phyloP scores from a whole-genome alignment of 2,888 invertebrate genomes.

The Leptinotarsa tumamoca region DNA sequence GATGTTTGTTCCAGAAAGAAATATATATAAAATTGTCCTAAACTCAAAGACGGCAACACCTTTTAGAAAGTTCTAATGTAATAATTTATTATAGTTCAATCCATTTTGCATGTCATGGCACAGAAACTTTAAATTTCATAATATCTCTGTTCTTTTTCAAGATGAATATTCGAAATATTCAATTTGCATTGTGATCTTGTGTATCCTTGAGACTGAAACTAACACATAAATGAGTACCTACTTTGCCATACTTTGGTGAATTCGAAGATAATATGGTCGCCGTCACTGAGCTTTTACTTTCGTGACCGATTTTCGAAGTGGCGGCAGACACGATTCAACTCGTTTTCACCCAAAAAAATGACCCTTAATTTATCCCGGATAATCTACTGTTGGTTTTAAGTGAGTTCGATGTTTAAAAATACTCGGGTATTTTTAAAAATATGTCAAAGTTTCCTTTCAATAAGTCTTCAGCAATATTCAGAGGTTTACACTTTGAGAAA shows the following conservation, averaged over 20 bases:
- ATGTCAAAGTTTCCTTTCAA: conserved; percentile 5
- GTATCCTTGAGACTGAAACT: no score
- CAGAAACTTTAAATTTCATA: no score
- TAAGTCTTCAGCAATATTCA: conserved; percentile 4
- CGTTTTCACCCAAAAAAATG: conserved; percentile 16
- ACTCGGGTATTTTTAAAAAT: conserved; percentile 21
- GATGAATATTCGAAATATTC: no score
- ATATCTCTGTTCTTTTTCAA: no score
- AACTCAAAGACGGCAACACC: no score
- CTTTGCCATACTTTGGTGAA: no score
- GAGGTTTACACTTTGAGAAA: no score
- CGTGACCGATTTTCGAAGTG: conserved; percentile 14
- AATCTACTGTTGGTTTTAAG: conserved; percentile 19
- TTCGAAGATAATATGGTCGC: neutral
- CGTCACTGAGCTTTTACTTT: conserved; percentile 16
- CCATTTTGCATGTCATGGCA: neutral
- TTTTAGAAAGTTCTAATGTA: no score
- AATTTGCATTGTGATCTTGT: no score
- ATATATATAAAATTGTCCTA: no score
- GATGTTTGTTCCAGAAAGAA: no score
- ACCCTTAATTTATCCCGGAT: conserved; percentile 20
- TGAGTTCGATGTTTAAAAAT: conserved; percentile 15
- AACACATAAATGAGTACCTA: no score
- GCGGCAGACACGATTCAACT: conserved; percentile 17
- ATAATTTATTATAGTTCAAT: neutral